phyloP scores from a whole-genome alignment of 2,113 vertebrate genomes.

The Silurus meridionalis region DNA sequence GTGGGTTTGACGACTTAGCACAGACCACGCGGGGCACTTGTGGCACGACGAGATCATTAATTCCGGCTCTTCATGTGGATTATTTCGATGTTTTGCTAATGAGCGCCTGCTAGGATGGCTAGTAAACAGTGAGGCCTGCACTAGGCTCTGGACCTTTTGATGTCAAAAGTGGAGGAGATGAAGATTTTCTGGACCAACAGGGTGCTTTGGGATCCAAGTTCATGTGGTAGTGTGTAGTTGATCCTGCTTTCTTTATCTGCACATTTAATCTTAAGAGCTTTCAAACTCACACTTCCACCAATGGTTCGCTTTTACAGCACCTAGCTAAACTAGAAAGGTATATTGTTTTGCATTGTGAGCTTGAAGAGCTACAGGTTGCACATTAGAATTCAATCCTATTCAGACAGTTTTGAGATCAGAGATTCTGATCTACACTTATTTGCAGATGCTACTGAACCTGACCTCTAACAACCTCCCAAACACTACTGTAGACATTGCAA shows the following conservation, averaged over 20 bases:
- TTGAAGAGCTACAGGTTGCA: neutral
- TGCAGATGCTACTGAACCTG: neutral
- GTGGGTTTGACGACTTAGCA: constrained; percentile 62
- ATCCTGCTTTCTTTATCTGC: neutral
- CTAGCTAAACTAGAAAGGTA: neutral
- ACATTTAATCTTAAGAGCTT: neutral
- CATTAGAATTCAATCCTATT: neutral
- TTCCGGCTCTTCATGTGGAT: constrained; percentile 67
- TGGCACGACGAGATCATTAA: constrained; percentile 73
- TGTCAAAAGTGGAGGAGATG: constrained; percentile 66
- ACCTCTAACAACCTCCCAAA: neutral
- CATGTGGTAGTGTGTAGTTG: neutral
- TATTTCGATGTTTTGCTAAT: constrained; percentile 78
- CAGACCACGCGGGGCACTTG: constrained; percentile 53
- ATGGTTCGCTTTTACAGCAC: neutral
- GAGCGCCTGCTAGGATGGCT: constrained; percentile 67
- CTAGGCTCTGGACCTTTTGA: constrained; percentile 66
- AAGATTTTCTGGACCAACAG: constrained; percentile 46
- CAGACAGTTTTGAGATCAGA: neutral
- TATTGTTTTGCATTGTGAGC: neutral
- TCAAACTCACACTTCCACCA: neutral
- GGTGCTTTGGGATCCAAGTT: neutral
- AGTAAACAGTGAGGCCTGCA: constrained; percentile 65
- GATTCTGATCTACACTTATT: neutral
- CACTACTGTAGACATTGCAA: neutral